Conservation (phyloP, 92 coral and sea anemone genomes). For the Pocillopora grandis region DNA sequence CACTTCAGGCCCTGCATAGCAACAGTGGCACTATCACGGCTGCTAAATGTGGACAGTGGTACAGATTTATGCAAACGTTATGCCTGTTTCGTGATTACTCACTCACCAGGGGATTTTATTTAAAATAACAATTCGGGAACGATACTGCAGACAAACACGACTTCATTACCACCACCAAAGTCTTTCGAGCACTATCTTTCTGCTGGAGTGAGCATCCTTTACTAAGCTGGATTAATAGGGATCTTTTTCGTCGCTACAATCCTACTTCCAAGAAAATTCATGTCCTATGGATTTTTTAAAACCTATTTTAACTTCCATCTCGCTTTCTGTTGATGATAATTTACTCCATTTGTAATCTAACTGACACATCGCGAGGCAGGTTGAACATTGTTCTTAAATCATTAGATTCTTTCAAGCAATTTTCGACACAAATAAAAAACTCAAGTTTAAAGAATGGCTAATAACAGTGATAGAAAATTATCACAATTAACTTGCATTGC, state of each 20-base stretch:
- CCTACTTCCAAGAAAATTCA: constrained; percentile 54
- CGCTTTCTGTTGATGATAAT: constrained; percentile 55
- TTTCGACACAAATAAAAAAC: too few relatives aligned
- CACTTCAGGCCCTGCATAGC: too few relatives aligned
- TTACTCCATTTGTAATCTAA: constrained; percentile 57
- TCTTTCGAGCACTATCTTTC: constrained; percentile 42
- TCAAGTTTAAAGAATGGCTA: too few relatives aligned
- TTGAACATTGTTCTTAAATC: not conserved
- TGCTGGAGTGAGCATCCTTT: constrained; percentile 47
- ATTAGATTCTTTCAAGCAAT: too few relatives aligned
- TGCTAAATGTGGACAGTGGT: too few relatives aligned
- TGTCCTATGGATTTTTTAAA: constrained; percentile 50
- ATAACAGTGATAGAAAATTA: too few relatives aligned
- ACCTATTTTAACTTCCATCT: constrained; percentile 59
- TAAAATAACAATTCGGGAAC: not conserved
- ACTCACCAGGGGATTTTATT: too few relatives aligned
- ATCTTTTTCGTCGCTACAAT: constrained; percentile 52
- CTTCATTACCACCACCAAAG: not conserved
- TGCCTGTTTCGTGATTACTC: too few relatives aligned
- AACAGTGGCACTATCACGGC: too few relatives aligned
- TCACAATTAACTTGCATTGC: too few relatives aligned
- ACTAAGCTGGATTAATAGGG: constrained; percentile 56
- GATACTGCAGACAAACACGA: constrained; percentile 8
- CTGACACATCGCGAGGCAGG: constrained; percentile 71
- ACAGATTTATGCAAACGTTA: too few relatives aligned